These are phyloP conservation scores for Exaiptasia diaphana DNA, from an alignment of 64 coral and sea anemone genomes.

Conservation along the genomic window DNA sequence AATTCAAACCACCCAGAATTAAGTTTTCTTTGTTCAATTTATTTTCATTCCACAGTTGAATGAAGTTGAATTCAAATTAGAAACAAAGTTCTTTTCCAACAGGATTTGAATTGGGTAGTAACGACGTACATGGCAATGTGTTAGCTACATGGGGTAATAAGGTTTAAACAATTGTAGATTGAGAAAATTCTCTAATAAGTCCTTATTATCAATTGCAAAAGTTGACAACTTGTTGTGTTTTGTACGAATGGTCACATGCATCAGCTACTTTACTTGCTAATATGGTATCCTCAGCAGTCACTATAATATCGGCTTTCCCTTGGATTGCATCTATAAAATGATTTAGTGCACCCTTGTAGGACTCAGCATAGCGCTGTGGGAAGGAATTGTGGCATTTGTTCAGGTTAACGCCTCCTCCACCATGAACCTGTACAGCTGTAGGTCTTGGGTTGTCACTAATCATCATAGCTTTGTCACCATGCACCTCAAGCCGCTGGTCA, in stretches of 20 bases:
- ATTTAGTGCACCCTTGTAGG: conserved; percentile 38
- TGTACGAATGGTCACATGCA: conserved; percentile 70
- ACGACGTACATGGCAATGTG: too few species aligned
- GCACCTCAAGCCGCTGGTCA: conserved; percentile 83
- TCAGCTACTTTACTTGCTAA: conserved; percentile 45
- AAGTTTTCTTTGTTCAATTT: too few species aligned
- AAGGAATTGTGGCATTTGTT: conserved; percentile 42
- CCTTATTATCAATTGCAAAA: background rate
- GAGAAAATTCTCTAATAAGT: too few species aligned
- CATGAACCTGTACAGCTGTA: conserved; percentile 16
- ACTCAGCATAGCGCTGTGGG: conserved; percentile 58
- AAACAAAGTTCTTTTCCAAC: too few species aligned
- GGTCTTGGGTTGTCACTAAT: conserved; percentile 46
- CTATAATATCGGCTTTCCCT: conserved; percentile 35
- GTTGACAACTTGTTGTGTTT: background rate
- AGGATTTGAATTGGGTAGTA: too few species aligned
- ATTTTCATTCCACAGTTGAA: too few species aligned
- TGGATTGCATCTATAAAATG: conserved; percentile 79
- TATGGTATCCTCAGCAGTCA: conserved; percentile 49
- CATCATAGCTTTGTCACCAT: conserved; percentile 83
- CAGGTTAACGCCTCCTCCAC: background rate
- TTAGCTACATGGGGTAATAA: too few species aligned
- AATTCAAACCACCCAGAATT: too few species aligned
- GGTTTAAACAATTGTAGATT: too few species aligned
- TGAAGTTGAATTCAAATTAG: too few species aligned